phyloP scores from a whole-genome alignment of 2,113 vertebrate genomes.

The Sander lucioperca region DNA sequence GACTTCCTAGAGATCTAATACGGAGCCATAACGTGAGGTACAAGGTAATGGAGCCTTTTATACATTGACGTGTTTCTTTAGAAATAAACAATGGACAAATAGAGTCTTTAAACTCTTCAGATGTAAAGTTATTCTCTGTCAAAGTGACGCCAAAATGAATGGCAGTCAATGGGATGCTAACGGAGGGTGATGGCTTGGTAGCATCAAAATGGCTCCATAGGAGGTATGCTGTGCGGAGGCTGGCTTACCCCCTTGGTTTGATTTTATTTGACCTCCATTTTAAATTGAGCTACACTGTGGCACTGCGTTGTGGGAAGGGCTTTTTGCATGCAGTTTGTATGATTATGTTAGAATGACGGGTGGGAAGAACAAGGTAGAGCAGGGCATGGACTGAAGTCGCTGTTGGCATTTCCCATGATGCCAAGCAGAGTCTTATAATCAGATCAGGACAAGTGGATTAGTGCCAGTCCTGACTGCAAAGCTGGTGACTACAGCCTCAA shows the following conservation, averaged over 20 bases:
- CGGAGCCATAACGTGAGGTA: too few relatives aligned
- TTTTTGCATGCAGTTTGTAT: background rate
- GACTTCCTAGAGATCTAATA: background rate
- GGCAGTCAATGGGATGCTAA: too few relatives aligned
- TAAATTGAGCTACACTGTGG: background rate
- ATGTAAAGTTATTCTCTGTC: too few relatives aligned
- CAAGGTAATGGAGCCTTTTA: too few relatives aligned
- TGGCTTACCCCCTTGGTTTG: too few relatives aligned
- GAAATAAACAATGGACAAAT: too few relatives aligned
- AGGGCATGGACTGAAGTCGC: background rate
- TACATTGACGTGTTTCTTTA: too few relatives aligned
- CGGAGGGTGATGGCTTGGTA: too few relatives aligned
- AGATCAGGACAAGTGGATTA: conserved; percentile 55
- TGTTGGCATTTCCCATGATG: conserved; percentile 26
- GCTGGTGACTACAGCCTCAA: conserved; percentile 16
- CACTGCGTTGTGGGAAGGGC: conserved; percentile 7
- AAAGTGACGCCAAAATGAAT: too few relatives aligned
- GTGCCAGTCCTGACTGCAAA: conserved; percentile 12
- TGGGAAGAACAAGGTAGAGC: background rate
- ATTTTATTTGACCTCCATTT: background rate
- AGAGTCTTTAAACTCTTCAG: too few relatives aligned
- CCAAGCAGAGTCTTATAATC: conserved; percentile 42
- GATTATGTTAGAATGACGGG: background rate
- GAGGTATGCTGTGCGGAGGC: too few relatives aligned
- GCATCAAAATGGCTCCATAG: too few relatives aligned